Conservation (phyloP, 2,797 vertebrate genomes). For the Tamandua tetradactyla region DNA sequence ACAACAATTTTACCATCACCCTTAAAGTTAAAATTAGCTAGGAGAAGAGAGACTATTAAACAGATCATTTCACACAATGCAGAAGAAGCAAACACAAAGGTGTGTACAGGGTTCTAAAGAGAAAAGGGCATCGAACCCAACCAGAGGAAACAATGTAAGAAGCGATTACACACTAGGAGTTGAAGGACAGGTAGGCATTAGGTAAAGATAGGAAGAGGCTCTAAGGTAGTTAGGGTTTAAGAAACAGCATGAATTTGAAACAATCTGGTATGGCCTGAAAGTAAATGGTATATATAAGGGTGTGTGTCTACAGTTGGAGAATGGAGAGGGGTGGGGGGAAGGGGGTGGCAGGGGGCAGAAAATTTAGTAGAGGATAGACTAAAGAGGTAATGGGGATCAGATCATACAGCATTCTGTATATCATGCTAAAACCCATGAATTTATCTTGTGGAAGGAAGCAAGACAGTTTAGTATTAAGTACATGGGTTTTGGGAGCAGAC, state of each 20-base stretch:
- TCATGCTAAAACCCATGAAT: not conserved
- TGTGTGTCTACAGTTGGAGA: not conserved
- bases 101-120: not conserved
- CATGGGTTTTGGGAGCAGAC: not conserved
- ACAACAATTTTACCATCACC: not conserved
- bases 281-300: not conserved
- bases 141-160: not conserved
- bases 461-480: not conserved
- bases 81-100: not conserved
- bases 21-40: constrained; percentile 23
- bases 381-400: not conserved
- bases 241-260: constrained; percentile 22
- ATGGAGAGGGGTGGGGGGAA: too few species aligned
- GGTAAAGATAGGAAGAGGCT: constrained; percentile 29
- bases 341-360: not conserved
- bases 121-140: not conserved
- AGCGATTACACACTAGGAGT: not conserved
- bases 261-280: not conserved
- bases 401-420: not conserved
- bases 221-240: not conserved
- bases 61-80: not conserved
- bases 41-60: not conserved
- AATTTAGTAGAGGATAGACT: not conserved
- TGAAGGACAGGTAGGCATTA: constrained; percentile 29
- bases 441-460: not conserved